Base-by-base conservation (phyloP, 2,888 invertebrate species). In the Thelaira solivaga region DNA sequence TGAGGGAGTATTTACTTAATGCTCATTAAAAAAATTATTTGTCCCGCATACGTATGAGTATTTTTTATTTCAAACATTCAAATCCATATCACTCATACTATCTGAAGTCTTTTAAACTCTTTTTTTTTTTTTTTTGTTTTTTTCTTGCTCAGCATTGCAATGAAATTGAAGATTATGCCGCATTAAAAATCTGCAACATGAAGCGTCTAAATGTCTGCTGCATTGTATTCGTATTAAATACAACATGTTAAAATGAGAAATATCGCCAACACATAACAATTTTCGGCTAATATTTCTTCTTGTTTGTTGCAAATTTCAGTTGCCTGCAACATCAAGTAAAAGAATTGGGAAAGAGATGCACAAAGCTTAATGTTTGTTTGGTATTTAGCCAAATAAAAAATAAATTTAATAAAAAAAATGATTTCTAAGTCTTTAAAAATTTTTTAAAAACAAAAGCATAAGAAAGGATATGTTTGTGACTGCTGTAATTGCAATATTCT, bases 121-220 rank as follows among this genome's bases (percentile, higher is more conserved):
- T n/a, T n/a, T n/a, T n/a, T n/a, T n/a, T n/a, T n/a, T n/a, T n/a
- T n/a, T n/a, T n/a, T n/a, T n/a, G n/a, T n/a, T n/a, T n/a, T n/a
- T n/a, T n/a, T n/a, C n/a, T n/a, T n/a, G n/a, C n/a, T n/a, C n/a
- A n/a, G n/a, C n/a, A n/a, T n/a, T n/a, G n/a, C n/a, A n/a, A 49
- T 1, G 8, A 69, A 59, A 69, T 69, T 69, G 49, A 59, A 69
- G 47, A 74, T 74, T 74, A 69, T 78, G 75, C 80, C 80, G 80
- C 80, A 76, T 75, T 72, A 72, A 61, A 79, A 80, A 83, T 86
- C 86, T 84, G 86, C 86, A 85, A 82, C 83, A 82, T 83, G 80
- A 71, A 86, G 86, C 86, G 86, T 85, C 86, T 84, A 86, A 81
- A 83, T 85, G 86, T 86, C 86, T 86, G 81, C 84, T 85, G 84